phyloP scores from a whole-genome alignment of 2,888 invertebrate genomes.

The Acrobasis repandana region DNA sequence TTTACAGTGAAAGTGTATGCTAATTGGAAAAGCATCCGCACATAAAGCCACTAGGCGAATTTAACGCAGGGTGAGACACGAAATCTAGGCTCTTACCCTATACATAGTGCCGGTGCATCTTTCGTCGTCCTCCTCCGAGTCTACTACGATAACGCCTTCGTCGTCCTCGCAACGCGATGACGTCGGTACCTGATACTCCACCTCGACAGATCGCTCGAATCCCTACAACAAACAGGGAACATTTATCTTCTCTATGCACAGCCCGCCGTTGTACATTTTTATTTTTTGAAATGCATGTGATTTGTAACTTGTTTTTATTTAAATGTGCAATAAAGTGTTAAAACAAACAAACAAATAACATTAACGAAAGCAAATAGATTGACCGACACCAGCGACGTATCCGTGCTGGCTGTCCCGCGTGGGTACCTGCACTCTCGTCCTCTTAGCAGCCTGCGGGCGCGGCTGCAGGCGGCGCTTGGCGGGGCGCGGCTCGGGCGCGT shows the following conservation, averaged over 20 bases:
- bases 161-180: conserved; percentile 94
- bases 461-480: conserved; percentile 67
- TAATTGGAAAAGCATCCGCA: too few relatives aligned
- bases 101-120: conserved; percentile 83
- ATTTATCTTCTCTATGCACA: neutral
- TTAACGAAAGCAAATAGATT: too few relatives aligned
- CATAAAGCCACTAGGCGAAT: too few relatives aligned
- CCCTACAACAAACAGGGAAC: conserved; percentile 50
- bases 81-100: conserved; percentile 46
- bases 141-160: conserved; percentile 89
- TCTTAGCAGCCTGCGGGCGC: conserved; percentile 74
- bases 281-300: too few relatives aligned
- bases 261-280: too few relatives aligned
- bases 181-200: conserved; percentile 93
- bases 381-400: too few relatives aligned
- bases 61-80: too few relatives aligned
- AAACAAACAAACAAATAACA: too few relatives aligned
- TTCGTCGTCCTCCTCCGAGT: conserved; percentile 90
- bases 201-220: conserved; percentile 86
- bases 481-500: conserved; percentile 62
- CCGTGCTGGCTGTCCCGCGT: neutral
- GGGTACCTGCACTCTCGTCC: conserved; percentile 78
- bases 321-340: too few relatives aligned
- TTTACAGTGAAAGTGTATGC: too few relatives aligned
- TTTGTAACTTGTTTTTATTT: too few relatives aligned